Percentiles rank a stretch among this genome's conserved stretches.
Conservation (phyloP, 2,113 vertebrate genomes). For the Podarcis muralis region DNA sequence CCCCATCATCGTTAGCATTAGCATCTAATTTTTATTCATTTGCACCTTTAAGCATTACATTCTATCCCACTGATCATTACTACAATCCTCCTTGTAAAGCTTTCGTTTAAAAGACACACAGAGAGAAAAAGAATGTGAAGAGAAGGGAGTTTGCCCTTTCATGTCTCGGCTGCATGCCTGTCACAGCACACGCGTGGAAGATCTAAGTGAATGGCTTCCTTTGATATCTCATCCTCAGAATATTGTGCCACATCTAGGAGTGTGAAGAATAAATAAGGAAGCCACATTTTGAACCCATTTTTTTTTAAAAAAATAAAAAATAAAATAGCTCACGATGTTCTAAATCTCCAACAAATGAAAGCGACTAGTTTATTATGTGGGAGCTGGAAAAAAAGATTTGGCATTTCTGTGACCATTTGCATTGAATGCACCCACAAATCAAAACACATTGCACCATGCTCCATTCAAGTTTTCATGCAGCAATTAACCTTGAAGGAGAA, state of each 20-base stretch:
- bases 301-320: background rate
- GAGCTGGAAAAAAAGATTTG: background rate
- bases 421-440: fast-evolving
- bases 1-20: background rate
- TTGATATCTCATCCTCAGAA: slow-evolving; percentile 52
- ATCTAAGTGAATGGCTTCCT: slow-evolving; percentile 56
- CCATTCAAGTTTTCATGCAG: slow-evolving; percentile 11
- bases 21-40: slow-evolving; percentile 23
- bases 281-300: background rate
- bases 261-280: slow-evolving; percentile 43
- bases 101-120: slow-evolving; percentile 28
- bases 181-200: slow-evolving; percentile 43
- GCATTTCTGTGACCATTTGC: background rate
- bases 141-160: slow-evolving; percentile 40
- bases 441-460: background rate
- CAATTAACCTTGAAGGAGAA: background rate
- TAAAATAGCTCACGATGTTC: background rate
- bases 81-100: background rate
- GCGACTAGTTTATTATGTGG: background rate
- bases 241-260: slow-evolving; percentile 33
- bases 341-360: slow-evolving; percentile 9
- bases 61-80: slow-evolving; percentile 21
- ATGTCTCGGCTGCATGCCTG: slow-evolving; percentile 39
- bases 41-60: slow-evolving; percentile 5
- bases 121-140: slow-evolving; percentile 29